A percentile compares a stretch with the other conserved stretches of the same genome.
phyloP scores from a whole-genome alignment of 92 coral and sea anemone genomes.

The Bergia sp. region DNA sequence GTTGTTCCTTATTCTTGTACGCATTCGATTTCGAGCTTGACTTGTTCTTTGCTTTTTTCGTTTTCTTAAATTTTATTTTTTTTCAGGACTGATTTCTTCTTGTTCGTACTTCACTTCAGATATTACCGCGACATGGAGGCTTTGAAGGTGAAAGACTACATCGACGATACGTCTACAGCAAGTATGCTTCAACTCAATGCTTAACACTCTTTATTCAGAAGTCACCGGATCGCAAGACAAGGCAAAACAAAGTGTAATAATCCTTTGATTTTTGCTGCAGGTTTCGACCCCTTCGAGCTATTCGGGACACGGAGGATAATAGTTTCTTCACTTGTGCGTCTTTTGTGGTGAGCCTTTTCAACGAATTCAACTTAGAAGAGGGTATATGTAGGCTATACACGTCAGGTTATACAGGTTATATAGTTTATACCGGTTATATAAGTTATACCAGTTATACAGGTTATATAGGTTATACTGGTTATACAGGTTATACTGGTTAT shows the following conservation, averaged over 20 bases:
- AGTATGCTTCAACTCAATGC: conserved; percentile 44
- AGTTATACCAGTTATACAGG: too few species aligned
- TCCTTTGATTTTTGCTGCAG: conserved; percentile 39
- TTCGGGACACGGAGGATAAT: conserved; percentile 89
- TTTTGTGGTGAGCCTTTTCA: conserved; percentile 71
- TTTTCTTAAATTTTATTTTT: neutral
- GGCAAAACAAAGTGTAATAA: neutral
- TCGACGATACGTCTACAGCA: conserved; percentile 87
- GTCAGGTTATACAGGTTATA: too few species aligned
- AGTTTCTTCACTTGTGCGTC: conserved; percentile 86
- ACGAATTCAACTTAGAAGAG: too few species aligned
- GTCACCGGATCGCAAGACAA: neutral
- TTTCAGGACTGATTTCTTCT: neutral
- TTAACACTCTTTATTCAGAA: too few species aligned
- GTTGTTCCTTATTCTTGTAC: too few species aligned
- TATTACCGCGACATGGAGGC: conserved; percentile 87
- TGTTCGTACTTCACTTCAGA: conserved; percentile 33
- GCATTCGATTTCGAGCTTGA: neutral
- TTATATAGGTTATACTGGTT: too few species aligned
- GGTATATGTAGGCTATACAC: too few species aligned
- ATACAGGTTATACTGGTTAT: too few species aligned
- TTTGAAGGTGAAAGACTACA: conserved; percentile 74
- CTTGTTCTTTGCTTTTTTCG: neutral
- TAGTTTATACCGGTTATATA: too few species aligned
- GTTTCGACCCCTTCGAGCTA: conserved; percentile 84